Conservation (phyloP, 2,113 vertebrate species). For the Terrapene triunguis region DNA sequence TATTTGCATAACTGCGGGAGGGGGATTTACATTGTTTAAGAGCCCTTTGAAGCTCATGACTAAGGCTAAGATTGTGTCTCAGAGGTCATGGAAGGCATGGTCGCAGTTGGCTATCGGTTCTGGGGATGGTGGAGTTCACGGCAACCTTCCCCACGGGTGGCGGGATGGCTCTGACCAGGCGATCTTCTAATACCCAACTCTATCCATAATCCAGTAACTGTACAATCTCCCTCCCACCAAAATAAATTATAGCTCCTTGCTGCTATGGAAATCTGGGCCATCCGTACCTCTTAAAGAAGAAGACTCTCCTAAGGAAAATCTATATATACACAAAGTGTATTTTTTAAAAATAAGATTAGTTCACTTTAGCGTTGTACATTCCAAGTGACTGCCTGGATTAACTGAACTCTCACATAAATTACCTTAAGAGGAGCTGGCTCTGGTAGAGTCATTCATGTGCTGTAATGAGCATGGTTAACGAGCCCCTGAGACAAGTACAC, state of each 20-base stretch:
- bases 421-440: background rate
- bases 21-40: too few species aligned
- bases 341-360: background rate
- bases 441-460: background rate
- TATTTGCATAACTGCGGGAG: too few species aligned
- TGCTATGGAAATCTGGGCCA: background rate
- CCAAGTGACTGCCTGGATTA: background rate
- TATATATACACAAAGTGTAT: background rate
- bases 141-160: too few species aligned
- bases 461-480: background rate
- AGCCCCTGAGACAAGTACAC: background rate
- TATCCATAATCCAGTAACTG: too few species aligned
- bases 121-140: too few species aligned
- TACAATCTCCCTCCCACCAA: background rate
- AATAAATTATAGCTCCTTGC: background rate
- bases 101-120: too few species aligned
- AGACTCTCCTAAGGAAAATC: background rate
- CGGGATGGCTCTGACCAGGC: too few species aligned
- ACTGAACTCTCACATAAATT: background rate
- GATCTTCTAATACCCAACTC: background rate
- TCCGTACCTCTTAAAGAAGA: background rate
- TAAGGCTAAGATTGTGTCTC: too few species aligned
- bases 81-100: too few species aligned
- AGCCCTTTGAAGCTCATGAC: too few species aligned
- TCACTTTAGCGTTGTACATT: background rate